Percentiles rank a stretch among this genome's conserved stretches.
Evolutionary conservation across 2,797 vertebrate genomes (phyloP).

Genomic region (Carcharodon carcharias): DNA sequence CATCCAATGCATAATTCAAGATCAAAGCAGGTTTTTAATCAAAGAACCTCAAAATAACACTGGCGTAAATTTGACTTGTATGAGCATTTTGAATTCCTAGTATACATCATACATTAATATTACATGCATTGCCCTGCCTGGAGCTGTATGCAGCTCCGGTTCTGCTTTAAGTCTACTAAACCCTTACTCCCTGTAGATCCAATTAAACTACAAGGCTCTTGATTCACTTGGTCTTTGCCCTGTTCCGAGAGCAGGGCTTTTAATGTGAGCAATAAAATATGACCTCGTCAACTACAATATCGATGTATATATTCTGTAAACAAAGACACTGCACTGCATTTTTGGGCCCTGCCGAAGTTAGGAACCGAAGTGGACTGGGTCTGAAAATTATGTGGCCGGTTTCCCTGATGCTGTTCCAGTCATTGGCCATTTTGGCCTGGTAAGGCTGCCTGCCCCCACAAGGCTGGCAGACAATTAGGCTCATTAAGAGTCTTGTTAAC

Average conservation of each 20-base stretch:
- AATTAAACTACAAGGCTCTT: conserved; percentile 28
- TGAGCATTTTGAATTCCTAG: conserved; percentile 25
- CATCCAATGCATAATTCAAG: conserved; percentile 32
- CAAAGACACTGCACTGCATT: neutral
- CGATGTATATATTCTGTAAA: neutral
- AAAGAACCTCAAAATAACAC: conserved; percentile 21
- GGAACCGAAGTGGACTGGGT: too few relatives aligned
- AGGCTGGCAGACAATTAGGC: too few relatives aligned
- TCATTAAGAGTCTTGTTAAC: too few relatives aligned
- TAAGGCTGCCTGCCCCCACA: too few relatives aligned
- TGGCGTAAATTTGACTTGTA: conserved; percentile 12
- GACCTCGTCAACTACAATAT: neutral
- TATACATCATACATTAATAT: conserved; percentile 32
- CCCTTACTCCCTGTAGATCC: conserved; percentile 14
- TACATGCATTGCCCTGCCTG: conserved; percentile 1
- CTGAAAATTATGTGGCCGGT: neutral
- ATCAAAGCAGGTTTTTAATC: conserved; percentile 15
- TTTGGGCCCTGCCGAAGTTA: neutral
- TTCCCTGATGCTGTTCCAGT: neutral
- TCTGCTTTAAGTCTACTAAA: conserved; percentile 12
- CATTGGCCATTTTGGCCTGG: neutral
- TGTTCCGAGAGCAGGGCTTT: neutral
- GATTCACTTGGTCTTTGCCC: conserved; percentile 15
- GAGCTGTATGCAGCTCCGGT: conserved; percentile 14
- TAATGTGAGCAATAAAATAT: conserved; percentile 7